These are phyloP conservation scores for Hippocampus barbouri DNA, from an alignment of 2,113 vertebrate species.

Conservation along the genomic window DNA sequence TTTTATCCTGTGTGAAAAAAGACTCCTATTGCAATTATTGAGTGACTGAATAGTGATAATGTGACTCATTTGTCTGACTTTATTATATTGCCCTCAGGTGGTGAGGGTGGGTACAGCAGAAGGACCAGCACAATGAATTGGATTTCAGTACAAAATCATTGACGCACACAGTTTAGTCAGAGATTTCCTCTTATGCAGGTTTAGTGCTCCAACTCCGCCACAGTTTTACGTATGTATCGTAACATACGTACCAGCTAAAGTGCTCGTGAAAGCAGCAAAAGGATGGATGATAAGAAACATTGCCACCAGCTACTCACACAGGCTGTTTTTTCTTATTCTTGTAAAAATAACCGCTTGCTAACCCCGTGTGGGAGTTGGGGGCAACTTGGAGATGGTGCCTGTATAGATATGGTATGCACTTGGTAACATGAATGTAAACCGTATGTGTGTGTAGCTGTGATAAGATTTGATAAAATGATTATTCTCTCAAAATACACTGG, in stretches of 20 bases:
- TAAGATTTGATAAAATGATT: not conserved
- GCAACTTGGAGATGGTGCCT: not conserved
- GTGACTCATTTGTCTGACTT: no score
- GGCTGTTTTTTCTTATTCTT: not conserved
- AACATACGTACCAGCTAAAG: not conserved
- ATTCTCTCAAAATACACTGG: constrained; percentile 13
- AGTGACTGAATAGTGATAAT: no score
- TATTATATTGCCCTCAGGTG: no score
- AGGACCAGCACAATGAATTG: no score
- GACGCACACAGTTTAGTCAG: not conserved
- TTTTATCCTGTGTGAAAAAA: no score
- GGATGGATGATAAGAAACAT: not conserved
- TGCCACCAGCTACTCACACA: not conserved
- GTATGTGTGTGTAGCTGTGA: not conserved
- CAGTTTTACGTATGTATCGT: not conserved
- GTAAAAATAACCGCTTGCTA: not conserved
- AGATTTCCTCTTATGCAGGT: not conserved
- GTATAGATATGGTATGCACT: not conserved
- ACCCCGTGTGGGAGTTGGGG: not conserved
- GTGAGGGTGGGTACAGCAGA: no score
- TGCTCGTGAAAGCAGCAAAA: not conserved
- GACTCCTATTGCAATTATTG: no score
- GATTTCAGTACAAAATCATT: no score
- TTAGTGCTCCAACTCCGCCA: not conserved
- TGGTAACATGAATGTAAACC: not conserved